These are phyloP conservation scores for mouse (Mus musculus) DNA, from an alignment of 2,113 vertebrate species.

Conservation along the genomic window DNA sequence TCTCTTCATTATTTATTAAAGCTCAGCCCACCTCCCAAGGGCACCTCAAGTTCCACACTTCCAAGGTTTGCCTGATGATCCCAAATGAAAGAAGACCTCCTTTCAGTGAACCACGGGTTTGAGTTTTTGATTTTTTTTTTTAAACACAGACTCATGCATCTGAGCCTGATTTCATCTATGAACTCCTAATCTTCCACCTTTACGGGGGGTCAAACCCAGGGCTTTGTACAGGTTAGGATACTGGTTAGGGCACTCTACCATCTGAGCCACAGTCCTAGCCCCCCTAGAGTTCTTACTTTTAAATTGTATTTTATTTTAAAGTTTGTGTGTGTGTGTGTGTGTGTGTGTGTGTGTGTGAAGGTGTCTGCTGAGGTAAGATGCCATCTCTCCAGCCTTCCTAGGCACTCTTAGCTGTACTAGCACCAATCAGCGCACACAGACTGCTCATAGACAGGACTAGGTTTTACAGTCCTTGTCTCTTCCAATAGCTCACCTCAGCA, in stretches of 20 bases:
- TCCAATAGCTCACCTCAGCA: not conserved
- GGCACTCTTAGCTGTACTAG: not conserved
- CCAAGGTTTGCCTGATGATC: not conserved
- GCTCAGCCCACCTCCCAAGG: not conserved
- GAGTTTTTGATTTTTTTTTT: not conserved
- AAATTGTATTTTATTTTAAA: not conserved
- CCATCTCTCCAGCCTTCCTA: not conserved
- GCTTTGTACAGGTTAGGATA: not conserved
- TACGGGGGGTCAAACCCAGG: not conserved
- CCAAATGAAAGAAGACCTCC: slow-evolving; percentile 2
- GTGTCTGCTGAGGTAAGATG: not conserved
- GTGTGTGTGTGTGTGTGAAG: too few species aligned
- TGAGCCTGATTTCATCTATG: not conserved
- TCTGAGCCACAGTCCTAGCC: not conserved
- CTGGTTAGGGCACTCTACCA: not conserved
- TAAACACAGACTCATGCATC: too few species aligned
- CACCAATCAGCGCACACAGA: not conserved
- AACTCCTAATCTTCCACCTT: not conserved
- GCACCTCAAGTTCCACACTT: not conserved
- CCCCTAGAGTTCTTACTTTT: not conserved
- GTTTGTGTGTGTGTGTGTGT: not conserved
- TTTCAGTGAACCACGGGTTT: not conserved
- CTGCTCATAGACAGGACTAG: not conserved
- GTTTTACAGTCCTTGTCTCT: not conserved
- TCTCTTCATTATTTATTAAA: not conserved